phyloP scores from a whole-genome alignment of 1,140 invertebrate genomes.

The Sycobia sp. region DNA sequence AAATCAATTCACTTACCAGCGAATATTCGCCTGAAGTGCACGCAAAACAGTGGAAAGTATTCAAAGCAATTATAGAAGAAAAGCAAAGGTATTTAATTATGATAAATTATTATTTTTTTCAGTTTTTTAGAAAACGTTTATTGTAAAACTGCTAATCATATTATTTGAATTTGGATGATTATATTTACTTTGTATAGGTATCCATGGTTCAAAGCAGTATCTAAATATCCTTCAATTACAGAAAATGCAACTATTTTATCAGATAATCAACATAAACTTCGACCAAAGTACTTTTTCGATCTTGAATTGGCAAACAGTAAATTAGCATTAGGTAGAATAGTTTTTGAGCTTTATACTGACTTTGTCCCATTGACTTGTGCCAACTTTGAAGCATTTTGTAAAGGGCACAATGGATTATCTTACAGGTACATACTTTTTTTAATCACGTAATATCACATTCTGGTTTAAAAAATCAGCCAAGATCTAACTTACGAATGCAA shows the following conservation, averaged over 20 bases:
- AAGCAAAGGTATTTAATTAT: constrained; percentile 33
- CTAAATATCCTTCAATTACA: constrained; percentile 16
- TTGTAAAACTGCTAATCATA: no score
- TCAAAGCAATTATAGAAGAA: constrained; percentile 29
- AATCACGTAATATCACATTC: no score
- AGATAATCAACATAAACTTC: constrained; percentile 10
- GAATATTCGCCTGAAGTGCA: constrained; percentile 38
- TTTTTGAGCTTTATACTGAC: constrained; percentile 68
- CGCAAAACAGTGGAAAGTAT: constrained; percentile 41
- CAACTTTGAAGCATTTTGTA: constrained; percentile 70
- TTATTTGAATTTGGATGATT: no score
- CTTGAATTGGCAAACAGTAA: constrained; percentile 44
- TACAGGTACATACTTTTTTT: constrained; percentile 47
- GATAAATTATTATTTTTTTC: no score
- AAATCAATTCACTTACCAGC: constrained; percentile 33
- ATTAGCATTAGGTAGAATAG: constrained; percentile 58
- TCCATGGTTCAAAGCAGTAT: constrained; percentile 13
- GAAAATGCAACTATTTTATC: background rate
- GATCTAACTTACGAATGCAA: no score
- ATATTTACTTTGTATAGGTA: no score
- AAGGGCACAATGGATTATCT: constrained; percentile 53
- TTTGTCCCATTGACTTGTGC: constrained; percentile 68
- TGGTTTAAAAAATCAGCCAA: no score
- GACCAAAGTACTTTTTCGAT: constrained; percentile 53
- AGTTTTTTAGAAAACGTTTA: no score